Evolutionary conservation across 2,888 invertebrate species (phyloP), one percentile per base, ranked within the genome.

Genomic region (Ephialtes manifestator): DNA sequence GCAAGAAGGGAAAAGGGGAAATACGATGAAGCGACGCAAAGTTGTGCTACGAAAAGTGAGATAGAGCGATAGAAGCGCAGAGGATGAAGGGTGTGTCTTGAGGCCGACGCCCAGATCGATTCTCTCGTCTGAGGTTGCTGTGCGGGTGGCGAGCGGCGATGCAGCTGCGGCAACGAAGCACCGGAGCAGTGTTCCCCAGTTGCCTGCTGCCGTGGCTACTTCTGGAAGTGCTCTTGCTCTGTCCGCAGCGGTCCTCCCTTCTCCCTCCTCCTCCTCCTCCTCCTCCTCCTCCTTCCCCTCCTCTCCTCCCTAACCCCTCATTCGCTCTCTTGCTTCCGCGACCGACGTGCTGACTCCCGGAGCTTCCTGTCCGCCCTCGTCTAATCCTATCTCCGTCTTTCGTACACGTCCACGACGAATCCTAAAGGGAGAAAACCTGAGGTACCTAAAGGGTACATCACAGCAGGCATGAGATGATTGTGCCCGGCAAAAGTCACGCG

Each of bases 51-150:
- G 5, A 75, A 53, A 72, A 55, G 67, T 68, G 81, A 86, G 80
- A 51, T 43, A 75, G 84, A 55, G 53, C 63, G 83, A 63, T 63
- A 81, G 83, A 78, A 74, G 53, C 35, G 60, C 39, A 58, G 71
- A 58, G 67, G 60, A 65, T 8, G 83, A 77, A 87, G 88, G 88
- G 90, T 87, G 86, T 88, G 88, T 91, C 90, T 91, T 90, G 90
- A 92, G 92, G 93, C 92, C 93, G 93, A 93, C 93, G 93, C 93
- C 93, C 93, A 93, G 93, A 93, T 93, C 93, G 93, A 93, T 93
- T 91, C 91, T 92, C 91, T 88, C 92, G 92, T 93, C 93, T 92
- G 92, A 93, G 92, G 90, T 91, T 90, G 89, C 91, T 86, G 91
- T 90, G 90, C 81, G 86, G 83, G 86, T 86, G 63, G 81, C 58